Conservation (phyloP, 92 coral and sea anemone genomes). For the Galaxea fascicularis region DNA sequence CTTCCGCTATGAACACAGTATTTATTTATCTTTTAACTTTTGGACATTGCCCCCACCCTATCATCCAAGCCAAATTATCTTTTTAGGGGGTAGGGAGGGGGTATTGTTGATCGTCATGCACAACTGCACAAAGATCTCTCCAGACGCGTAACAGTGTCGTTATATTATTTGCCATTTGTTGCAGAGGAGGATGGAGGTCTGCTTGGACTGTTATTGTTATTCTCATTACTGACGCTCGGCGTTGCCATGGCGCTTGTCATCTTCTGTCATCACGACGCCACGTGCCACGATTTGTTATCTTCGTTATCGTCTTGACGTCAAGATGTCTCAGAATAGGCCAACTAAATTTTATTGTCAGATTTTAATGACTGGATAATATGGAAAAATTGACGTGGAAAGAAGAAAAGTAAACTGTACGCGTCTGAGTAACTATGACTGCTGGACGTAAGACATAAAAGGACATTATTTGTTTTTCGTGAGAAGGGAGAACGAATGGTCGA, state of each 20-base stretch:
- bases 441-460: no score
- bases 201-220: slow-evolving; percentile 68
- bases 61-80: no score
- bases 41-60: no score
- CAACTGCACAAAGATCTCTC: no score
- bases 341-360: slow-evolving; percentile 15
- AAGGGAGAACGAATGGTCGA: not conserved
- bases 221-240: slow-evolving; percentile 64
- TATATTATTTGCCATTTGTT: slow-evolving; percentile 19
- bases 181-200: slow-evolving; percentile 84
- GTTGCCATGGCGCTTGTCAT: slow-evolving; percentile 77
- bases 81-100: no score
- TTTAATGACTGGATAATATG: not conserved
- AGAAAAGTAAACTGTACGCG: not conserved
- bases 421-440: no score
- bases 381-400: no score
- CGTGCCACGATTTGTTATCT: slow-evolving; percentile 77
- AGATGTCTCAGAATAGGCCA: not conserved
- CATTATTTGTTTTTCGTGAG: not conserved
- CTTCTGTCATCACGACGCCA: slow-evolving; percentile 84
- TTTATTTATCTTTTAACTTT: no score
- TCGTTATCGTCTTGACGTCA: slow-evolving; percentile 65
- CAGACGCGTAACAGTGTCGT: not conserved
- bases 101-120: no score
- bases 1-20: no score